Evolutionary conservation across 1,140 invertebrate species (phyloP), one percentile per base, ranked within the genome.

Genomic region (Ptiloglossa arizonensis): DNA sequence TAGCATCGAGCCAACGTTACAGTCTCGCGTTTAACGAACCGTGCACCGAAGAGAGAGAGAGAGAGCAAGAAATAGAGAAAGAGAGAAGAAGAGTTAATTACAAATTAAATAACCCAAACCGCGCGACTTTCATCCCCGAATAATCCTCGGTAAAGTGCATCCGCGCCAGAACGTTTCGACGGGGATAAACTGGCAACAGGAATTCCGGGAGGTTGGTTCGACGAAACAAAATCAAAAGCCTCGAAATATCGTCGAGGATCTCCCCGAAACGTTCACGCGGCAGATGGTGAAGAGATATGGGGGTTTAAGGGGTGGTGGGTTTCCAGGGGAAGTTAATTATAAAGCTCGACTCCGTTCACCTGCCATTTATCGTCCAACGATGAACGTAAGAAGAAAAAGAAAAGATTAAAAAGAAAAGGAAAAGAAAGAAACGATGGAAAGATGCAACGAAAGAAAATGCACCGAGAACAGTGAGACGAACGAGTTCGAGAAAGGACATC

Each of bases 181-280:
- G 38, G 0, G 52, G 24, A 59, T 70, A 70, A 59, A 70, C 41
- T 38, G 44, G 54, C 68, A 59, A 44, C 6, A 46, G 27, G 19
- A 44, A 57, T 57, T 44, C 19, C 38, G 13, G 11, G 44, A 15
- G 1, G 48, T 6, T 13, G 68, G 1, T 44, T 59, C 27, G 52
- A 15, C 17, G 22, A 50, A 24, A 52, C 22, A n/a, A 52, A 52
- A 22, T 52, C n/a, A 52, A 24, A 24, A 52, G 6, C 22, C 5
- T 52, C n/a, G n/a, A 52, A n/a, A 50, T 15, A 17, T 15, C 5
- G 46, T n/a, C n/a, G n/a, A n/a, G n/a, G n/a, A n/a, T n/a, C n/a
- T n/a, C n/a, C n/a, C n/a, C 50, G 50, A 52, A 52, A 24, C 50
- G n/a, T 24, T 52, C 50, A n/a, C 50, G 50, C n/a, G 50, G 50